Base-by-base conservation (phyloP, 2,113 vertebrate genomes). In the Phaetusa simplex region DNA sequence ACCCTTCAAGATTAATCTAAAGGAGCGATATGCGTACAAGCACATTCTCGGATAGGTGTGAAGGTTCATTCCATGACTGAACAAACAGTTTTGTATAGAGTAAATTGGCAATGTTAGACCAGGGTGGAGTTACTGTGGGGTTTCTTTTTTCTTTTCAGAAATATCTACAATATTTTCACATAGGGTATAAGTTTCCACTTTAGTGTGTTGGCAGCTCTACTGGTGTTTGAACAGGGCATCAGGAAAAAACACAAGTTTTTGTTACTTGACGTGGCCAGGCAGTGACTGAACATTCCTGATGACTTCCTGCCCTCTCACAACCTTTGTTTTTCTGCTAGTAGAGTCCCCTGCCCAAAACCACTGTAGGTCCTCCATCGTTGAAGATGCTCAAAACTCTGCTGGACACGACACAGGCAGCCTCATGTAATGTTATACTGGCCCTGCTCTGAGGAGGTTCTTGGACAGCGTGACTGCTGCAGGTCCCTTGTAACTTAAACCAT, bases 351-450 rank as follows among this genome's bases (percentile, higher is more conserved):
- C 53, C 70, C 40, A 45, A 59, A 76, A 52, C 0, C 12, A 38
- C 26, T 4, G 1, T 20, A 76, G 42, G 30, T 71, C 30, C 18
- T 86, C 61, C 5, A 3, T 13, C 1, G 2, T 0, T 55, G 43
- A 83, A 86, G 72, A 38, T 38, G 24, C 38, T 83, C 22, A 69
- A 53, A 81, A 45, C 36, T 62, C 49, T 74, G 11, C 7, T 26
- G 42, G 32, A 36, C 17, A 3, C 10, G 42, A 34, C 27, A 42
- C 0, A 2, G 29, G 43, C 59, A 86, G 29, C 24, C 18, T 58
- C 49, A 22, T 6, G 40, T 27, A 23, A 27, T 2, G 5, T 59
- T 69, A 8, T 5, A 55, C 2, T 36, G 26, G 62, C 58, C 49
- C 29, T 61, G 49, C 67, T 72, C 38, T 42, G 42, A 82, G 47